Conservation (phyloP, 2,797 vertebrate species). For the Pangasius macronema region DNA sequence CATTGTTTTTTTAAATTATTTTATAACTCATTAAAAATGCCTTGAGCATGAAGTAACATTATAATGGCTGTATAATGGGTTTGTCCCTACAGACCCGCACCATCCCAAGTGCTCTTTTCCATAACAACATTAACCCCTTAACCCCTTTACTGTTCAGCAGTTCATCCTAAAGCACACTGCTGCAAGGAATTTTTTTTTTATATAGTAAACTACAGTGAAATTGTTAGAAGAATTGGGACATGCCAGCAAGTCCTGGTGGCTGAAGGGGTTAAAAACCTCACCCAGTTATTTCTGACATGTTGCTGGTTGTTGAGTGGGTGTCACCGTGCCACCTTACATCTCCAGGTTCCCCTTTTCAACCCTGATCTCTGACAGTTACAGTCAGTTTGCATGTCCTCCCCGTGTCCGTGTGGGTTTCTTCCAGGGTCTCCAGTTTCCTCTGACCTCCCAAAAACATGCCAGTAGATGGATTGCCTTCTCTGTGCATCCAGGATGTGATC, state of each 20-base stretch:
- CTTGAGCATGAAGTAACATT: neutral
- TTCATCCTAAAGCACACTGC: neutral
- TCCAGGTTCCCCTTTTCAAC: neutral
- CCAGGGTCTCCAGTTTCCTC: neutral
- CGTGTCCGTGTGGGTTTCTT: neutral
- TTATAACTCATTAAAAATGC: neutral
- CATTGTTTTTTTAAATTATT: neutral
- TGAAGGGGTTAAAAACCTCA: neutral
- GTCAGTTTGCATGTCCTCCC: too few relatives aligned
- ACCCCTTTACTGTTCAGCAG: neutral
- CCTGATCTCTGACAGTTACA: neutral
- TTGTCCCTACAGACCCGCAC: neutral
- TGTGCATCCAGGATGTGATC: neutral
- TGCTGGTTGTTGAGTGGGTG: neutral
- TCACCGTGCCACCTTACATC: neutral
- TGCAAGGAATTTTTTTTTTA: neutral
- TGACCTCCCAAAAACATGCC: neutral
- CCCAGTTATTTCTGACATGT: neutral
- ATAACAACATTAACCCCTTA: conserved; percentile 14
- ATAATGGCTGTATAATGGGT: neutral
- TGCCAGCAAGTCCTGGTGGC: neutral
- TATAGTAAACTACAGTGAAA: neutral
- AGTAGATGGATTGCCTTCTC: neutral
- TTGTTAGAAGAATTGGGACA: too few relatives aligned
- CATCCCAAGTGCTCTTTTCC: neutral